phyloP scores from a whole-genome alignment of 2,113 vertebrate species.

The Nothocercus julius region DNA sequence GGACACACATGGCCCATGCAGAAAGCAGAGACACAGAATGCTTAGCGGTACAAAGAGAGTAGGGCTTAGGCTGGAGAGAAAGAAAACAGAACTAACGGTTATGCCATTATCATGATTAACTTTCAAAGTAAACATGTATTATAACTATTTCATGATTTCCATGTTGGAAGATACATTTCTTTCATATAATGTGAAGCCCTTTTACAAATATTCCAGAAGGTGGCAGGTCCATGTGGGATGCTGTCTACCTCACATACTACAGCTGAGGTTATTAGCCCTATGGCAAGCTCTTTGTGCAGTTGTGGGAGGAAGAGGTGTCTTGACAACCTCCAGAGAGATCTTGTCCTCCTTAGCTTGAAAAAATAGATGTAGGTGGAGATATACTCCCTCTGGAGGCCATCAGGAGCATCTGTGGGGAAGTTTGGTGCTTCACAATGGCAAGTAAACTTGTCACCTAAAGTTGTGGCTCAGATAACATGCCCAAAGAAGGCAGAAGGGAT shows the following conservation, averaged over 20 bases:
- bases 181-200: not conserved
- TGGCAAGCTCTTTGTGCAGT: not conserved
- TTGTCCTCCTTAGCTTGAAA: not conserved
- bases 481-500: not conserved
- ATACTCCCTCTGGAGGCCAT: not conserved
- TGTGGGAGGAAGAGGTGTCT: not conserved
- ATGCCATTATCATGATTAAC: not conserved
- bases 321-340: not conserved
- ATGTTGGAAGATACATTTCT: not conserved
- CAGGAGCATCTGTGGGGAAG: not conserved
- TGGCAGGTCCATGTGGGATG: not conserved
- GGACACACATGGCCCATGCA: fast-evolving
- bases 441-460: not conserved
- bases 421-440: not conserved
- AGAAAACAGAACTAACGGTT: not conserved
- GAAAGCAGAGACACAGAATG: fast-evolving
- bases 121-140: not conserved
- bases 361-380: not conserved
- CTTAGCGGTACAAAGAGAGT: not conserved
- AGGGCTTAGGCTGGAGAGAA: not conserved
- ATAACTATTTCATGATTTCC: not conserved
- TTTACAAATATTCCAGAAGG: not conserved
- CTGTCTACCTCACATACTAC: not conserved
- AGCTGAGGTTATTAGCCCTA: not conserved
- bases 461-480: fast-evolving